Base-by-base conservation (phyloP, 2,888 invertebrate genomes). In the Coenonympha glycerion region DNA sequence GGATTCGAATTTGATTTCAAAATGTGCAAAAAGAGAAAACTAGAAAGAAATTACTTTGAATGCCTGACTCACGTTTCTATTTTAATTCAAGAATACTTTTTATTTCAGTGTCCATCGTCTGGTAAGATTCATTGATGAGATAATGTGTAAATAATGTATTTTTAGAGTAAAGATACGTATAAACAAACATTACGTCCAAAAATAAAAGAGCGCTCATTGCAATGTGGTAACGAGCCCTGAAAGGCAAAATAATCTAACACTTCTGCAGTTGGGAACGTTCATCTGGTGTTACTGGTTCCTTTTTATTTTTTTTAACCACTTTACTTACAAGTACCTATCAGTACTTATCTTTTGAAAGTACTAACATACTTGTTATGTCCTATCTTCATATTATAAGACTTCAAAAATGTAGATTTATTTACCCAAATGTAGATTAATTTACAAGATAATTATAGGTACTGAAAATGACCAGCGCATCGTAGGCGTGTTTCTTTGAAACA, bases 211-310 rank as follows among this genome's bases (percentile, higher is more conserved):
- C 15, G 49, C 21, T 28, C 49, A 44, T 49, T 41, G 41, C 34
- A 30, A 46, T 31, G 31, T 37, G 49, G 49, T 49, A 42, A 49
- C 47, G 44, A 49, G 21, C 30, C 26, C 28, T 44, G 31, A 42
- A 33, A 21, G 44, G 39, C 47, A 54, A 50, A 54, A 53, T 53
- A 54, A 18, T 11, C 37, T 13, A 18, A 28, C 39, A 39, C 39
- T 47, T 53, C 53, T 49, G 47, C 13, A 21, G 37, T n/a, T 21
- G 19, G 11, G 15, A 33, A 24, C 34, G 16, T 47, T 33, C 44
- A 37, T 44, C 21, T 49, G 37, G 24, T 47, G 46, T 22, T 30
- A 36, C 41, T 31, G 30, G 49, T 41, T 36, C 41, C 36, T 39
- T 49, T 44, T 13, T 11, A 31, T 31, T 8, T 21, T 24, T 24